Evolutionary conservation across 1,140 invertebrate species (phyloP).

Genomic region (Drosophila bifasciata): DNA sequence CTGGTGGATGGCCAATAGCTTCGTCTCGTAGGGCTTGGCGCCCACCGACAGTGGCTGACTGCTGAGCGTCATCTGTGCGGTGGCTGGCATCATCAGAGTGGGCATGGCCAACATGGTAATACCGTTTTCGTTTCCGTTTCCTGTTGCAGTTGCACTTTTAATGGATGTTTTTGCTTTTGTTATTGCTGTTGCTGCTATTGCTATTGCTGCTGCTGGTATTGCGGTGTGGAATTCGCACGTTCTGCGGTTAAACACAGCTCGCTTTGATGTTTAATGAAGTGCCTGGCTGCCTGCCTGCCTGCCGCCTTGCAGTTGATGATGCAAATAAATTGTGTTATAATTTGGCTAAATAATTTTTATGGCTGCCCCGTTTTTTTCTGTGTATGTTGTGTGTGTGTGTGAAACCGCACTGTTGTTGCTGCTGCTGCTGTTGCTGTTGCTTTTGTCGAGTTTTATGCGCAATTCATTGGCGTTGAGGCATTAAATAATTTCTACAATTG

Average conservation of each 20-base stretch:
- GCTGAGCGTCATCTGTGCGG: constrained; percentile 83
- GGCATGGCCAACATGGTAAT: constrained; percentile 82
- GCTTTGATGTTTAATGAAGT: constrained; percentile 81
- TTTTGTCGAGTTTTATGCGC: constrained; percentile 48
- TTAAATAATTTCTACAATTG: constrained; percentile 79
- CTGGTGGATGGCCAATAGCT: constrained; percentile 82
- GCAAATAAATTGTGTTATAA: constrained; percentile 75
- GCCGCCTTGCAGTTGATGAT: constrained; percentile 67
- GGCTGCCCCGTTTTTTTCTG: constrained; percentile 47
- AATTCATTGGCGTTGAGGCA: constrained; percentile 73
- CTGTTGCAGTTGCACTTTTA: constrained; percentile 35
- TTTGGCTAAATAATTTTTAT: constrained; percentile 63
- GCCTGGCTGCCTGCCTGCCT: constrained; percentile 44
- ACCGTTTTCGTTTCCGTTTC: constrained; percentile 54
- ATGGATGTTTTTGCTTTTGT: constrained; percentile 23
- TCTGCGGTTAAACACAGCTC: constrained; percentile 70
- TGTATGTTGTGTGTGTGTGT: too few relatives aligned
- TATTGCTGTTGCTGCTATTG: constrained; percentile 35
- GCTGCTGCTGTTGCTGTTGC: constrained; percentile 31
- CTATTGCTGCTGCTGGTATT: constrained; percentile 34
- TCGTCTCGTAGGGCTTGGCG: constrained; percentile 82
- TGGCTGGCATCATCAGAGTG: constrained; percentile 83
- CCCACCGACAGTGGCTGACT: constrained; percentile 76
- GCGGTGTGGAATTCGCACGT: constrained; percentile 58
- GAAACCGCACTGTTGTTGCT: constrained; percentile 49